Evolutionary conservation across 2,797 vertebrate species (phyloP), one percentile per base, ranked within the genome.

Genomic region (Perodicticus potto): DNA sequence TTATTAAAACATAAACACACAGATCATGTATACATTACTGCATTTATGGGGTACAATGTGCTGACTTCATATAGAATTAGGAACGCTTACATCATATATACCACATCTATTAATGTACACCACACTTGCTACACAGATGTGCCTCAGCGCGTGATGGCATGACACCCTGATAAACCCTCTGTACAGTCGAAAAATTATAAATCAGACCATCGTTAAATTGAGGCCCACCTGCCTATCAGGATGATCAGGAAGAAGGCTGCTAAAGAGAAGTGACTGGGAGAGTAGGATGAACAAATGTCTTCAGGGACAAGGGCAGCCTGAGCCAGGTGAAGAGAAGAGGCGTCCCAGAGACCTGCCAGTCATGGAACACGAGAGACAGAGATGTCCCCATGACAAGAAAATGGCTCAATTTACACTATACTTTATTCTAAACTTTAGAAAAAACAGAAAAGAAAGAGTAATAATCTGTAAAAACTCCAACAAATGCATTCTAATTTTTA

Each of bases 401-500:
- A 23, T 17, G 59, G 37, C 63, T 92, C 43, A 84, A 7, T 6
- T 43, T 2, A 59, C 19, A 77, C 8, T 76, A 34, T 3, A 37
- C 25, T 86, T 85, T 90, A 65, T 86, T 91, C 16, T 27, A 55
- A 40, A 77, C 84, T 91, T 96, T 25, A 87, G 49, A 37, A 69
- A 94, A 93, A 92, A 7, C 4, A 53, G 25, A 27, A 74, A 10
- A 65, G 61, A 87, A 43, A 83, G 45, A 61, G 37, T 9, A 88
- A 61, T 3, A 65, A 63, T 63, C 9, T n/a, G 23, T 45, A 73
- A 89, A 92, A 84, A 20, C 6, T 40, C 27, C 14, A 86, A n/a
- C 1, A 19, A 80, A 74, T 69, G 25, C 14, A 74, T 78, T 93
- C 70, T 82, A 67, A 73, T 19, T 78, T n/a, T n/a, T n/a, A n/a